Evolutionary conservation across 2,888 invertebrate species (phyloP), one percentile per base, ranked within the genome.

Genomic region (Melieria omissa): DNA sequence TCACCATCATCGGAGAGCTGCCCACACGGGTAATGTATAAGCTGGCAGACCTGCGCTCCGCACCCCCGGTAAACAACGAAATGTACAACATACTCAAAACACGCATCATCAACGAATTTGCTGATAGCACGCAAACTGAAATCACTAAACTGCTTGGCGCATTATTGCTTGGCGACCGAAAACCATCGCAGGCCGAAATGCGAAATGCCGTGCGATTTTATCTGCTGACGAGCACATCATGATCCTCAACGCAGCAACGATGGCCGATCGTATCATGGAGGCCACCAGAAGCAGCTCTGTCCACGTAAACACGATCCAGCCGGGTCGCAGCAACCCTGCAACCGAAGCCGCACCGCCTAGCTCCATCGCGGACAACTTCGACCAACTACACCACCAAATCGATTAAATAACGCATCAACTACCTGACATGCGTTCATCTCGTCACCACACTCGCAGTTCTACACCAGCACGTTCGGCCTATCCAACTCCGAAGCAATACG

Each of bases 121-220:
- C 70, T 7, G 72, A 72, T 29, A 63, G 70, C 29, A 70, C 66
- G 44, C 47, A 64, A 49, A 60, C 58, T 5, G 49, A 65, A 57
- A n/a, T 57, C 45, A 57, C 46, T 10, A 74, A 74, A 61, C n/a
- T 70, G 5, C 55, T 72, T n/a, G 29, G 63, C 16, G 70, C 70
- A 10, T n/a, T 74, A 14, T 54, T 57, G 44, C 64, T 74, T 3
- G 71, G 69, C 12, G 71, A 74, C 16, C 45, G 70, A 14, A 74
- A 68, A 29, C 71, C 69, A 29, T 71, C 73, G 46, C 71, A 73
- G 29, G 66, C 69, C 41, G 74, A 74, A 46, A 70, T 72, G 70
- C 62, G 66, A 9, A 10, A 54, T 14, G 54, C 5, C 71, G 73
- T 9, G 72, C 72, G 7, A 73, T 76, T 16, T 16, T 73, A 5